Percentiles rank a stretch among this genome's conserved stretches.
Conservation (phyloP, 1,140 invertebrate genomes). For the Euglossa dilemma region DNA sequence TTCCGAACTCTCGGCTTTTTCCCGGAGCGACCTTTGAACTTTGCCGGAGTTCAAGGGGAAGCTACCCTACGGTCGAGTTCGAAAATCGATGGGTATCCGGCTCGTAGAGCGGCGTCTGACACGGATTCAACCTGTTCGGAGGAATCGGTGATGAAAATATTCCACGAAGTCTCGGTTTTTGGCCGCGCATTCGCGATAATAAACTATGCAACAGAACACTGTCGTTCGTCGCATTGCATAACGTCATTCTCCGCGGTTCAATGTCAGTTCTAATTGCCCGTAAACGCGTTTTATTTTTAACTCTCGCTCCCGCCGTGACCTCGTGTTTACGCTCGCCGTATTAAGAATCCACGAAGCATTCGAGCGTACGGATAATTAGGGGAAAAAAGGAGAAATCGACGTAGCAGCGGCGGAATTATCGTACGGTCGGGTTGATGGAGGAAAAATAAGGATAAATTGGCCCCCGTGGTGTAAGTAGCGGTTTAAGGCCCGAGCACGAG, state of each 20-base stretch:
- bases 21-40: conserved; percentile 14
- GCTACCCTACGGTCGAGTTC: not conserved
- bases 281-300: not conserved
- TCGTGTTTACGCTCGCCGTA: too few relatives aligned
- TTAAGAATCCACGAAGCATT: too few relatives aligned
- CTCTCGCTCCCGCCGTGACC: too few relatives aligned
- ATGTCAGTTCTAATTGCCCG: not conserved
- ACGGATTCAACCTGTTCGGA: not conserved
- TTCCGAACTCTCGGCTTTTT: not conserved
- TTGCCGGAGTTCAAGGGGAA: conserved; percentile 20
- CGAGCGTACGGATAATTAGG: too few relatives aligned
- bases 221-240: not conserved
- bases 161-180: not conserved
- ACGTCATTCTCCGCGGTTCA: not conserved
- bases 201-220: not conserved
- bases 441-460: too few relatives aligned
- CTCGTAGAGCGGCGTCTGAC: too few relatives aligned
- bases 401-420: too few relatives aligned
- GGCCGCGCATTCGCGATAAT: not conserved
- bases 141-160: not conserved
- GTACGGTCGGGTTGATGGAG: not conserved
- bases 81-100: not conserved
- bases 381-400: too few relatives aligned
- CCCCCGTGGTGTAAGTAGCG: not conserved
- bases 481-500: not conserved